Evolutionary conservation across 2,113 vertebrate species (phyloP).

Genomic region (Hucho hucho): DNA sequence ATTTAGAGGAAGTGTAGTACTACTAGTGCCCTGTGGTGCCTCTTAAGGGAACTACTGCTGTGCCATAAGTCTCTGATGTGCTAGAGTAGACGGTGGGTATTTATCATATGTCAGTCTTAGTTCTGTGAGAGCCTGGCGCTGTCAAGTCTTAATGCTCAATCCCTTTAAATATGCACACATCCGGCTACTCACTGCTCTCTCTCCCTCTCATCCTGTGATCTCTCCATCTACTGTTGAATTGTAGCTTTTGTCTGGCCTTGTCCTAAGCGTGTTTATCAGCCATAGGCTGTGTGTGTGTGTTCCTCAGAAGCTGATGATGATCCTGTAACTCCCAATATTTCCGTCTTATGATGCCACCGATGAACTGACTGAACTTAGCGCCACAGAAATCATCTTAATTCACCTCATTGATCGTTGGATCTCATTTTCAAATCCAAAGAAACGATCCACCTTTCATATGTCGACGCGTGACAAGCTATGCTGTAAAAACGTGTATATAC

Average conservation of each 20-base stretch:
- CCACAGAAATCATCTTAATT: not conserved
- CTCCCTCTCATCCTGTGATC: not conserved
- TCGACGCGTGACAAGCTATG: no score
- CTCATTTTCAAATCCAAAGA: conserved; percentile 28
- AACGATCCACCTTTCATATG: conserved; percentile 4
- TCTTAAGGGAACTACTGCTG: no score
- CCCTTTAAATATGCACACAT: not conserved
- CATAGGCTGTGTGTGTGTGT: not conserved
- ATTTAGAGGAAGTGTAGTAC: no score
- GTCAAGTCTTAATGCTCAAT: not conserved
- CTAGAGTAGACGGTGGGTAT: not conserved
- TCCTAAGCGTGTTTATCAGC: not conserved
- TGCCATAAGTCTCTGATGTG: not conserved
- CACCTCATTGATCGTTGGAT: conserved; percentile 11
- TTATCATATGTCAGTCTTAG: not conserved
- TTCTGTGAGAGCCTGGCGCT: not conserved
- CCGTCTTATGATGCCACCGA: not conserved
- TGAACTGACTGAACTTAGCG: not conserved
- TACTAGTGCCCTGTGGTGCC: no score
- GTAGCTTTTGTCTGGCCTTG: not conserved
- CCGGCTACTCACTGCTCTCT: no score
- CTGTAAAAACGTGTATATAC: not conserved
- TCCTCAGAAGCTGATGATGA: not conserved
- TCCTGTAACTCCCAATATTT: not conserved
- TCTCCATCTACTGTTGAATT: not conserved